Conservation (phyloP, 1,140 invertebrate species). For the Paraescarpia echinospica region DNA sequence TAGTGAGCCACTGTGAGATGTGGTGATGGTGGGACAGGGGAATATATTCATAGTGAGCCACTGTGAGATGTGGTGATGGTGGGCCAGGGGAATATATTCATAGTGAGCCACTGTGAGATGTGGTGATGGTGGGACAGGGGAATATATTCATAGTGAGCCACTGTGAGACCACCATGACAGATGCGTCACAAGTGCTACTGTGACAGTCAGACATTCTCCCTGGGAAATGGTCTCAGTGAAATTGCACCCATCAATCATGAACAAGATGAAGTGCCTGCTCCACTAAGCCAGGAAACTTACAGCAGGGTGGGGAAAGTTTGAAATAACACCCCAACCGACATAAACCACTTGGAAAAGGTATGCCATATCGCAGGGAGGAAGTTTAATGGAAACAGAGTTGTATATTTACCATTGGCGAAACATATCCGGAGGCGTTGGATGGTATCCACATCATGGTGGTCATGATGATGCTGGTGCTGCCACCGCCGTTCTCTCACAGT, state of each 20-base stretch:
- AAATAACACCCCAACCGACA: background rate
- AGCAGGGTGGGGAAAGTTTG: background rate
- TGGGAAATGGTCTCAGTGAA: background rate
- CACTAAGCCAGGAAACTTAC: background rate
- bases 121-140: no score
- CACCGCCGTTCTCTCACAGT: background rate
- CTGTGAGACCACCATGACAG: background rate
- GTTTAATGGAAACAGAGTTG: background rate
- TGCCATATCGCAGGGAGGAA: background rate
- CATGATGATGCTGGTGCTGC: background rate
- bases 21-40: no score
- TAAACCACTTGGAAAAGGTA: no score
- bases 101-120: background rate
- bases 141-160: background rate
- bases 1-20: no score
- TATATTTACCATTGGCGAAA: background rate
- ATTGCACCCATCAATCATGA: background rate
- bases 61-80: no score
- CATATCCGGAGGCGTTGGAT: background rate
- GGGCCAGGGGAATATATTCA: background rate
- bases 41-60: no score
- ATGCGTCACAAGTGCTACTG: background rate
- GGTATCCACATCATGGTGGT: background rate
- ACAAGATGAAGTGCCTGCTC: background rate
- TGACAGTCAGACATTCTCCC: background rate